Percentiles rank a stretch among this genome's conserved stretches.
Evolutionary conservation across 2,797 vertebrate genomes (phyloP).

Genomic region (Buceros bicornis): DNA sequence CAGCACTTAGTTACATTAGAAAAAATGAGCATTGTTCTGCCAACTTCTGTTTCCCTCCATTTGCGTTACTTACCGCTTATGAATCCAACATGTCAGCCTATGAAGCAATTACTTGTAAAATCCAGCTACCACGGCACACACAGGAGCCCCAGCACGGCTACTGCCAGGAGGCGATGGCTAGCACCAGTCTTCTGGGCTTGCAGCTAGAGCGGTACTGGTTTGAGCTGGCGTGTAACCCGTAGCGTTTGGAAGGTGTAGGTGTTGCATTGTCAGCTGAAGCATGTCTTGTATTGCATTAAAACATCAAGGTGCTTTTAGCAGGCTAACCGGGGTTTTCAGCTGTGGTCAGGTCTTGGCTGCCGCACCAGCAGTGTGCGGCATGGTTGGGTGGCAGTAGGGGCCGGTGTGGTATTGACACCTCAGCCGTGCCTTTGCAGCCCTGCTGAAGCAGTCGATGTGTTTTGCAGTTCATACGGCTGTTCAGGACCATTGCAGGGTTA

Average conservation of each 20-base stretch:
- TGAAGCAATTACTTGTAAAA: not conserved
- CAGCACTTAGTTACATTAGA: slow-evolving; percentile 66
- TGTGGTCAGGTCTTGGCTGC: not conserved
- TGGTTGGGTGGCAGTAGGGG: not conserved
- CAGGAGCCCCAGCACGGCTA: not conserved
- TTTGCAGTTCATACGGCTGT: not conserved
- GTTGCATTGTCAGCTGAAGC: not conserved
- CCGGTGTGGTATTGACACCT: not conserved
- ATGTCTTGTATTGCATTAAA: not conserved
- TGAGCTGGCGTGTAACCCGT: not conserved
- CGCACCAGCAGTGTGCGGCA: rapidly evolving
- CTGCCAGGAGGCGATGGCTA: not conserved
- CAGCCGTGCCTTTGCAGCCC: rapidly evolving
- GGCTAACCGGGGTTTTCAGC: not conserved
- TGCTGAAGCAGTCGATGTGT: not conserved
- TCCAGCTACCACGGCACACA: not conserved
- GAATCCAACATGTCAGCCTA: not conserved
- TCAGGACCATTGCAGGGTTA: rapidly evolving
- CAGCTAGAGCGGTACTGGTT: not conserved
- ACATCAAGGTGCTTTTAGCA: not conserved
- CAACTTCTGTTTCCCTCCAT: slow-evolving; percentile 39
- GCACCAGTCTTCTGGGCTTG: not conserved
- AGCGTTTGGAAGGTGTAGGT: slow-evolving; percentile 9
- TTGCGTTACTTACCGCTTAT: slow-evolving; percentile 11
- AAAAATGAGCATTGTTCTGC: slow-evolving; percentile 55